Conservation (phyloP, 92 coral and sea anemone species). For the Plumapathes pennacea region DNA sequence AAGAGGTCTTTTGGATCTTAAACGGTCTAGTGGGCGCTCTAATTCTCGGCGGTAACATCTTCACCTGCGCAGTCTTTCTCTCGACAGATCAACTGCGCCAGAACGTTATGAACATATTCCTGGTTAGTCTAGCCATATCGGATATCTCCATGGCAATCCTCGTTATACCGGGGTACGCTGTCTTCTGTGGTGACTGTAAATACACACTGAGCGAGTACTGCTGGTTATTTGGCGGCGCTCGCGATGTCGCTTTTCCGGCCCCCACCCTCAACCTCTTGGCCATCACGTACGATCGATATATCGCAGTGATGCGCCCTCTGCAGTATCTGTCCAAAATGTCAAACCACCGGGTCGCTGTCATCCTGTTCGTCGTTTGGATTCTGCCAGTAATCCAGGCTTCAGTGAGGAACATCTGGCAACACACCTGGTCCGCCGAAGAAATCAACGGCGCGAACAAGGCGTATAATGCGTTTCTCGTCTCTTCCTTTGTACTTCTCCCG, state of each 20-base stretch:
- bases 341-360: slow-evolving; percentile 11
- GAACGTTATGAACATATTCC: slow-evolving; percentile 56
- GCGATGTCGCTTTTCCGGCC: slow-evolving; percentile 51
- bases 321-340: slow-evolving; percentile 56
- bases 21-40: slow-evolving; percentile 54
- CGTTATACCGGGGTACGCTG: slow-evolving; percentile 58
- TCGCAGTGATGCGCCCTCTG: slow-evolving; percentile 65
- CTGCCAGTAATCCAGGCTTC: slow-evolving; percentile 30
- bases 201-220: slow-evolving; percentile 29
- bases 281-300: slow-evolving; percentile 62
- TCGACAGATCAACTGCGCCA: slow-evolving; percentile 37
- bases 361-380: slow-evolving; percentile 41
- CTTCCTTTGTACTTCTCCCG: slow-evolving; percentile 52
- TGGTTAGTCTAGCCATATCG: slow-evolving; percentile 54
- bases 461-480: slow-evolving; percentile 42
- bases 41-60: slow-evolving; percentile 50
- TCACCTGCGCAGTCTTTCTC: slow-evolving; percentile 51
- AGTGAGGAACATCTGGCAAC: slow-evolving; percentile 42
- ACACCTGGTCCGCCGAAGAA: not conserved
- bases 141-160: slow-evolving; percentile 54
- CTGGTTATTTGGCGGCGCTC: slow-evolving; percentile 45
- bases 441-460: slow-evolving; percentile 18
- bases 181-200: slow-evolving; percentile 56
- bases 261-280: slow-evolving; percentile 59
- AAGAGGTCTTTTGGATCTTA: slow-evolving; percentile 50